Evolutionary conservation across 2,113 vertebrate genomes (phyloP), one percentile per base, ranked within the genome.

Genomic region (Hystrix brachyura): DNA sequence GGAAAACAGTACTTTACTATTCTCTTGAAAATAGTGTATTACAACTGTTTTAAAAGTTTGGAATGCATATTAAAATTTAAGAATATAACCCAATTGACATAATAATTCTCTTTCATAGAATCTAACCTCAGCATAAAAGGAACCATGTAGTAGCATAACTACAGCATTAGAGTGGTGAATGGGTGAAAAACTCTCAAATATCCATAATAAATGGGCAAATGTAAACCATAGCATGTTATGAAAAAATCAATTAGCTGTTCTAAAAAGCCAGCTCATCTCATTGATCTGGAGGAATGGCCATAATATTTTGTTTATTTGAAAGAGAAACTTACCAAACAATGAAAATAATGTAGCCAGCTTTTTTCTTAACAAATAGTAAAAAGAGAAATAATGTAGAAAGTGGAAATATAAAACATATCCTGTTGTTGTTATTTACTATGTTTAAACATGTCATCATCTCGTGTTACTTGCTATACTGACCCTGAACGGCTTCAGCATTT

Each of bases 271-370:
- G 51, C 84, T 64, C 34, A 53, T 62, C 19, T 81, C 51, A 23
- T 1, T 85, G 72, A 15, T 23, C 51, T 80, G 51, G 32, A 86
- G 46, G 43, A 78, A 53, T 81, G 29, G 1, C 8, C 13, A 18
- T 51, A 69, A 23, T 43, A 85, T 51, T 84, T 62, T 86, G 17
- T 60, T 81, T 34, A n/a, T 6, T 60, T 67, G 53, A 83, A 94
- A 69, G 87, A 72, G 53, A 79, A 94, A 57, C n/a, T 83, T 64
- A 27, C 17, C 38, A 95, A 87, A 34, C 15, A 94, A 71, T 14
- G 2, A 65, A 25, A 80, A 92, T 55, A 57, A 60, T 79, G 46
- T 18, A 57, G 65, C 19, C 27, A 72, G 64, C 21, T 62, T n/a
- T 48, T 43, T 59, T 78, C 32, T 53, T 72, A 4, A 69, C 34